Base-by-base conservation (phyloP, 2,888 invertebrate genomes). In the Drosophila kuntzei region DNA sequence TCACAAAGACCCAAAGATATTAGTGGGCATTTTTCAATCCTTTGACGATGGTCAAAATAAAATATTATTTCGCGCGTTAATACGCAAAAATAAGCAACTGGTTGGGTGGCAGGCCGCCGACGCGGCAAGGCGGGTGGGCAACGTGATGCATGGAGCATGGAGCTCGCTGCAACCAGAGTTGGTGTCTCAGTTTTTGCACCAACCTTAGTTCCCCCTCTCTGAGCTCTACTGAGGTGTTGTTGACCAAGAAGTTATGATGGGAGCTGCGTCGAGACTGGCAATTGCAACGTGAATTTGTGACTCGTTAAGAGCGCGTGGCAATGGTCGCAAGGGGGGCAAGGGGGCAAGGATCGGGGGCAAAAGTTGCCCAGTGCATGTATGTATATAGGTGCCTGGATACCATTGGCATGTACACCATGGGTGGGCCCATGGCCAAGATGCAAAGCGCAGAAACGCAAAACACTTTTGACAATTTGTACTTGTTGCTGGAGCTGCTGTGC, bases 11-110 rank as follows among this genome's bases (percentile, higher is more conserved):
- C 80, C 80, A 90, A 89, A 90, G 87, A 89, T 86, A 91, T 90
- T 90, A 89, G 90, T 89, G 90, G 90, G 90, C 91, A 91, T 91
- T 91, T 91, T 91, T 91, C 92, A 91, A 91, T 90, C 91, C 90
- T 91, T 92, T 91, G 91, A 90, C 80, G 89, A 89, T 87, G 90
- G 84, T 89, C 89, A 90, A 89, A 89, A 86, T 85, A 85, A 86
- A 85, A 89, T 90, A 90, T 91, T 89, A 90, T 89, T 86, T 80
- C 82, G 87, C 89, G 90, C 90, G 90, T 90, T 90, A 90, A 90
- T 91, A 86, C 90, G 89, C 79, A 88, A 82, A 88, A 84, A 83
- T 79, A 82, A 81, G 80, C 76, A 66, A 63, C 87, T 76, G 72
- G 74, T 88, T 84, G 82, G 87, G 89, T 87, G 85, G 85, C 74